These are phyloP conservation scores for Podiceps cristatus DNA, from an alignment of 2,113 vertebrate species.

Conservation along the genomic window DNA sequence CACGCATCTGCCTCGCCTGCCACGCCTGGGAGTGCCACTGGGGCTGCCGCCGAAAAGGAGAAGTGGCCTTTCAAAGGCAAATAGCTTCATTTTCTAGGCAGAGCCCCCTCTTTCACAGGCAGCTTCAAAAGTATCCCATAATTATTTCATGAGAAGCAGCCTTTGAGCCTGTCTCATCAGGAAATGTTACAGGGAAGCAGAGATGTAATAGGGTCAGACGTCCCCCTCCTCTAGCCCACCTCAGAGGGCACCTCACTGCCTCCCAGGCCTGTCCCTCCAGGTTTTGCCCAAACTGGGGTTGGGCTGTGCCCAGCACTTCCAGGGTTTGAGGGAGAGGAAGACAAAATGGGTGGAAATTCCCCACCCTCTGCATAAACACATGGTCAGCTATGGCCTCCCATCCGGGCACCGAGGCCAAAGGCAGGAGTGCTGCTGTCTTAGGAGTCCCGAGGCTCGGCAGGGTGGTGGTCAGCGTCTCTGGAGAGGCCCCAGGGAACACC, in stretches of 20 bases:
- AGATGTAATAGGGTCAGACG: background rate
- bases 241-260: background rate
- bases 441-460: background rate
- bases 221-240: background rate
- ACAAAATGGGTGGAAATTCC: background rate
- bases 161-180: background rate
- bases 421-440: background rate
- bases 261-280: background rate
- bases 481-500: background rate
- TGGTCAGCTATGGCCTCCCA: background rate
- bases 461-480: background rate
- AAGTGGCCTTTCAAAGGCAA: background rate
- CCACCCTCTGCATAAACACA: background rate
- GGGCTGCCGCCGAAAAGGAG: background rate
- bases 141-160: background rate
- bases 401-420: background rate
- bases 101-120: background rate
- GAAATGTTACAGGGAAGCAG: background rate
- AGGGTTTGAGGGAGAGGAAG: background rate
- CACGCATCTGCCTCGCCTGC: background rate
- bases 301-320: background rate
- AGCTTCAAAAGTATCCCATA: background rate
- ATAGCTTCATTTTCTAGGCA: background rate
- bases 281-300: background rate
- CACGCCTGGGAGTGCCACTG: background rate